phyloP scores from a whole-genome alignment of 2,797 vertebrate genomes.

The Sebastes diploproa region DNA sequence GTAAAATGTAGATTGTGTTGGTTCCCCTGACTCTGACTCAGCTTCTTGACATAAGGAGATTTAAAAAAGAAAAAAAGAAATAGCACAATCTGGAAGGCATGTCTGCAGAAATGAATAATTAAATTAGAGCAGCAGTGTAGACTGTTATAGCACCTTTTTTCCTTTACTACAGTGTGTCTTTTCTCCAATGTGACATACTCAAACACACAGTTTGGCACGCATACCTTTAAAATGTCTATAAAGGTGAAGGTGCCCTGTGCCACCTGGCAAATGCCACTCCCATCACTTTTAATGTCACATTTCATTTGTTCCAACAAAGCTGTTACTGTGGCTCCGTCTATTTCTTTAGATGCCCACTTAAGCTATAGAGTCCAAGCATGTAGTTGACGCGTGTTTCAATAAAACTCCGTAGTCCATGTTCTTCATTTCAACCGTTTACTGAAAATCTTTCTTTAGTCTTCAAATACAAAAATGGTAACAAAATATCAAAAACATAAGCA shows the following conservation, averaged over 20 bases:
- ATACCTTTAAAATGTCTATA: background rate
- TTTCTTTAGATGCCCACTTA: too few species aligned
- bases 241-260: background rate
- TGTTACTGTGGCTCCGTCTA: too few species aligned
- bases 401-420: too few species aligned
- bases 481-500: too few species aligned
- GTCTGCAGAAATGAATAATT: conserved; percentile 57
- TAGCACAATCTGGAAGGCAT: conserved; percentile 24
- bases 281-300: conserved; percentile 21
- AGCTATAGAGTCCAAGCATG: too few species aligned
- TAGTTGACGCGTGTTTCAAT: too few species aligned
- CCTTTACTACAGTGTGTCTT: conserved; percentile 1
- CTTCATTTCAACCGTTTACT: too few species aligned
- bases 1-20: conserved; percentile 36
- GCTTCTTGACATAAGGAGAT: conserved; percentile 27
- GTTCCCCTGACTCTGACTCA: conserved; percentile 46
- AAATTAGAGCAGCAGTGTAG: conserved; percentile 24
- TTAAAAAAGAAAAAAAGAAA: conserved; percentile 4
- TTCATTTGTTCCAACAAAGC: conserved; percentile 22
- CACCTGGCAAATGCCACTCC: conserved; percentile 8
- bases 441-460: too few species aligned
- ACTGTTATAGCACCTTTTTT: conserved; percentile 27
- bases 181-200: conserved; percentile 7
- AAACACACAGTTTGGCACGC: background rate
- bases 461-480: too few species aligned